Conservation (phyloP, 1,140 invertebrate genomes). For the Planococcus citri region DNA sequence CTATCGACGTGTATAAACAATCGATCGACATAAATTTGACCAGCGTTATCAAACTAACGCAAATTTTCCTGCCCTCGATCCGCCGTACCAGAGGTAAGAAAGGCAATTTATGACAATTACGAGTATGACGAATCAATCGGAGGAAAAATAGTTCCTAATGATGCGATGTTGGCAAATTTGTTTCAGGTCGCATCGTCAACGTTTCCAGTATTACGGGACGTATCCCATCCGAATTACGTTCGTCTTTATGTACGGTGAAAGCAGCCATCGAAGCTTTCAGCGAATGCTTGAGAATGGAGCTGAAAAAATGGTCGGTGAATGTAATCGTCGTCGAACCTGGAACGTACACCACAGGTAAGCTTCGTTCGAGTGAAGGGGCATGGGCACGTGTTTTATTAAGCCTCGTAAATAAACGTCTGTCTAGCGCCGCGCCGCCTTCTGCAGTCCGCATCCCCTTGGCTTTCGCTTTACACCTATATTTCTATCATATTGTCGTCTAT, state of each 20-base stretch:
- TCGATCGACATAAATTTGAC: slow-evolving; percentile 65
- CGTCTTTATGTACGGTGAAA: slow-evolving; percentile 61
- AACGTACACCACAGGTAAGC: slow-evolving; percentile 58
- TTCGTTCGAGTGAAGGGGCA: too few relatives aligned
- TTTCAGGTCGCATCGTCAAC: slow-evolving; percentile 35
- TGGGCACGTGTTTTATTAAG: too few relatives aligned
- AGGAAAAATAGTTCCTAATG: too few relatives aligned
- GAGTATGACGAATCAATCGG: too few relatives aligned
- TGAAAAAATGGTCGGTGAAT: slow-evolving; percentile 55
- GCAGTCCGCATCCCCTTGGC: too few relatives aligned
- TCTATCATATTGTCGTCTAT: too few relatives aligned
- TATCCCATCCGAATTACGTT: slow-evolving; percentile 58
- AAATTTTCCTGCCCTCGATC: slow-evolving; percentile 65
- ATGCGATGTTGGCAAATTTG: too few relatives aligned
- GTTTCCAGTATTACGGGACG: slow-evolving; percentile 47
- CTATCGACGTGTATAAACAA: slow-evolving; percentile 54
- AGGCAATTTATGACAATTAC: background rate
- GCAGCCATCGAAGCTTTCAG: slow-evolving; percentile 66
- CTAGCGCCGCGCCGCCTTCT: too few relatives aligned
- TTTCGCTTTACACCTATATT: too few relatives aligned
- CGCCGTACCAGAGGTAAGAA: slow-evolving; percentile 54
- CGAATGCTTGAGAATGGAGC: slow-evolving; percentile 65
- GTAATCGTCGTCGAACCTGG: slow-evolving; percentile 71
- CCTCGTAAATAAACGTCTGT: too few relatives aligned
- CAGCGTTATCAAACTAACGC: slow-evolving; percentile 38